Base-by-base conservation (phyloP, 2,113 vertebrate species). In the Ariopsis seemanni region DNA sequence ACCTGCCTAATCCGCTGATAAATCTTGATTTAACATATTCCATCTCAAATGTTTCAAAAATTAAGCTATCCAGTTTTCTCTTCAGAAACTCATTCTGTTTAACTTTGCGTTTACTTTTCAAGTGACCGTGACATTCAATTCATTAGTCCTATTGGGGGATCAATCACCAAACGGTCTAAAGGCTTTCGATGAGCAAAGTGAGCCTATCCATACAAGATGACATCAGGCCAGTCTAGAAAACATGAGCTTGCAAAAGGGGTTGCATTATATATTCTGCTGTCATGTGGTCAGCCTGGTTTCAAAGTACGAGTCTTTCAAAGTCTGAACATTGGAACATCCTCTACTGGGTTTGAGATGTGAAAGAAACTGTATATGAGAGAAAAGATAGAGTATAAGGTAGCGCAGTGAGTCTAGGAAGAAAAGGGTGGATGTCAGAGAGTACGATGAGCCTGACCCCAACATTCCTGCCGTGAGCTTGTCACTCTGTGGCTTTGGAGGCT, bases 401-500 rank as follows among this genome's bases (percentile, higher is more conserved):
- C n/a, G 83, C 62, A 27, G 52, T 42, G 50, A 30, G 71, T 75
- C 22, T 57, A 67, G 48, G 55, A 87, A 48, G 57, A 82, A 74
- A 22, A 62, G 30, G 74, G 62, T 84, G 72, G 69, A 62, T 53
- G 52, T 86, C 75, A 27, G 67, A 75, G 78, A 77, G 80, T 67
- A 30, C 52, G 75, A 86, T 79, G 83, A 17, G 72, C 71, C 82
- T 88, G 90, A 89, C 89, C 86, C 79, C 65, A 50, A 57, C 82
- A 89, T 91, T 90, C 90, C 90, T 83, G 78, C 62, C 67, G 42
- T 82, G 84, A 87, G 86, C 88, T 58, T 82, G 79, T 75, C 82
- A 34, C 65, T 81, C 89, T 65, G 67, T 72, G 85, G 82, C 84
- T 85, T 85, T 82, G 81, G 86, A 75, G 62, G 34, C 71, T 87